Base-by-base conservation (phyloP, 2,888 invertebrate genomes). In the Dione juno region DNA sequence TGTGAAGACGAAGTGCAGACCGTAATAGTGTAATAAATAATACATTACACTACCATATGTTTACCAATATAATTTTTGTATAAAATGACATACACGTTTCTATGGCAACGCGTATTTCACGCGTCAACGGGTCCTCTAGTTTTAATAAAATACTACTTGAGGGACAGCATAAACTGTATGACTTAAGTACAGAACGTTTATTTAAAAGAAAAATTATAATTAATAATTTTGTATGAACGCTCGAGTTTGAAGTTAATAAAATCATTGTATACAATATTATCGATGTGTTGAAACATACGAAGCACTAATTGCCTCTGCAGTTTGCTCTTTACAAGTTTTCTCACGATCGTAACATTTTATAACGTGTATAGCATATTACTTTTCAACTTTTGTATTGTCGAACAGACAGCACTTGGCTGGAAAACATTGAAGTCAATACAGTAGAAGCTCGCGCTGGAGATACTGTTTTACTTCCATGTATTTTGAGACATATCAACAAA, bases 371-470 rank as follows among this genome's bases (percentile, higher is more conserved):
- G 11, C 28, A 54, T 70, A 53, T 66, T 66, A 13, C 45, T 35
- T 48, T 57, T 61, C 13, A 61, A 70, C 53, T 66, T 59, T 68
- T 48, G 6, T 58, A 40, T 67, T 43, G 48, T 69, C 21, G 41
- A 40, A 50, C 67, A 93, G 93, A 92, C 72, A 92, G 90, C 82
- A 92, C 90, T 79, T 92, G 92, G 92, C 76, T 92, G 72, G 92
- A 92, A 76, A 91, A 88, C 71, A 86, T 88, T 11, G 92, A 92
- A 77, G 74, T 92, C 58, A 92, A 84, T 79, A 88, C 91, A 7
- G 80, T 93, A 40, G 92, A 93, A 78, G 88, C 89, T 19, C 83
- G 84, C 40, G 77, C 83, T 1, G 91, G 91, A 1, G 89, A 90
- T 21, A 89, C 88, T 41, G 87, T 88, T 37, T 81, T 92, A 65